Evolutionary conservation across 2,888 invertebrate genomes (phyloP).

Genomic region (Dysmachus trigonus): DNA sequence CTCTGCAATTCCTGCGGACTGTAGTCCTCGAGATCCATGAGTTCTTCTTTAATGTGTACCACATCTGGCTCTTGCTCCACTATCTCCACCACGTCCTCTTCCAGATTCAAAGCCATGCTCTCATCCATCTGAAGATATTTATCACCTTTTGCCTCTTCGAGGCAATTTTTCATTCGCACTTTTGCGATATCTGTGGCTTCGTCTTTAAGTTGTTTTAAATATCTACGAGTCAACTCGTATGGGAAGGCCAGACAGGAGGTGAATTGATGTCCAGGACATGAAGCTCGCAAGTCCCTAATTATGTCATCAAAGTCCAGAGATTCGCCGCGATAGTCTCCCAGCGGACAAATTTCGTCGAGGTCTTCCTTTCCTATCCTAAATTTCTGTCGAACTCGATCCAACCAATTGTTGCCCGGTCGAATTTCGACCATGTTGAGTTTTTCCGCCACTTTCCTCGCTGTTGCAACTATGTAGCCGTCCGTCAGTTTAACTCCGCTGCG

Average conservation of each 20-base stretch:
- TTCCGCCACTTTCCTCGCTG: not conserved
- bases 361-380: slow-evolving; percentile 33
- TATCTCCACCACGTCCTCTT: not conserved
- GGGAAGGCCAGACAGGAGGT: not conserved
- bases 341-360: not conserved
- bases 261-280: not conserved
- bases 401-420: slow-evolving; percentile 36
- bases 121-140: not conserved
- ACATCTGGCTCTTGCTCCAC: not conserved
- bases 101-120: not conserved
- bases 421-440: slow-evolving; percentile 9
- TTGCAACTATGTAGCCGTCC: not conserved
- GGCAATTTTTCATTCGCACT: slow-evolving; percentile 10
- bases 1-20: not conserved
- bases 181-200: not conserved
- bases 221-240: not conserved
- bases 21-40: not conserved
- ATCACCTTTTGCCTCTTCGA: not conserved
- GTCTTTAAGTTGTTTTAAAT: not conserved
- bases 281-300: slow-evolving; percentile 39
- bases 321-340: not conserved
- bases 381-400: slow-evolving; percentile 32
- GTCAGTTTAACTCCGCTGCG: not conserved
- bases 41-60: not conserved
- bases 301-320: slow-evolving; percentile 45